Percentiles rank a stretch among this genome's conserved stretches.
These are phyloP conservation scores for Platyura marginata DNA, from an alignment of 1,140 invertebrate species.

Conservation along the genomic window DNA sequence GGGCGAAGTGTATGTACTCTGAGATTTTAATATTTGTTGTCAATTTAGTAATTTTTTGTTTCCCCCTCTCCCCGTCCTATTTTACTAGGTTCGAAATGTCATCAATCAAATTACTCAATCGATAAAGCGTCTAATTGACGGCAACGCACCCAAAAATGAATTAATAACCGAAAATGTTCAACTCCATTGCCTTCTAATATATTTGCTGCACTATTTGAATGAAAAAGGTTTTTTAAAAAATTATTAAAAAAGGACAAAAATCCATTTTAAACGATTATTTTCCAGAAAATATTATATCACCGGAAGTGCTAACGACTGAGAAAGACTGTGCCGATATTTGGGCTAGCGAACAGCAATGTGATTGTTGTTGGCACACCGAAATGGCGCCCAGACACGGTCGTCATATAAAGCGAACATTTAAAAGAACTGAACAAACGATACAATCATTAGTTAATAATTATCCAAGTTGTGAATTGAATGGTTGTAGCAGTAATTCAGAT, in stretches of 20 bases:
- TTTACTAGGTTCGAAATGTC: no score
- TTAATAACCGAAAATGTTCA: neutral
- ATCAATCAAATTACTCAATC: no score
- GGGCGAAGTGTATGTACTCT: no score
- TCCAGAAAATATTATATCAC: constrained; percentile 6
- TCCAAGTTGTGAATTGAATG: no score
- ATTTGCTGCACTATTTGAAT: neutral
- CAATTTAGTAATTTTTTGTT: no score
- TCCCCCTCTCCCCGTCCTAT: no score
- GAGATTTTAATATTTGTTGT: no score
- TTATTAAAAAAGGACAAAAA: no score
- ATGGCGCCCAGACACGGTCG: neutral
- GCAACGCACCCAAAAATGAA: neutral
- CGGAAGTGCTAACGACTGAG: constrained; percentile 26
- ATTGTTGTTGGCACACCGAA: constrained; percentile 23
- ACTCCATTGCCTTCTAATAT: constrained; percentile 1
- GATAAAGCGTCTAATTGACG: neutral
- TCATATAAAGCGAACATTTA: neutral
- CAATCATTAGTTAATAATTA: neutral
- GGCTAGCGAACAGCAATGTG: constrained; percentile 23
- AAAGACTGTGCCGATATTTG: constrained; percentile 32
- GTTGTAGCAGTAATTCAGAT: no score
- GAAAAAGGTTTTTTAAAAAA: neutral
- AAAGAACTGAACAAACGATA: neutral
- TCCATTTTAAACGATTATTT: no score